Evolutionary conservation across 2,797 vertebrate species (phyloP).

Genomic region (Pangasius macronema): DNA sequence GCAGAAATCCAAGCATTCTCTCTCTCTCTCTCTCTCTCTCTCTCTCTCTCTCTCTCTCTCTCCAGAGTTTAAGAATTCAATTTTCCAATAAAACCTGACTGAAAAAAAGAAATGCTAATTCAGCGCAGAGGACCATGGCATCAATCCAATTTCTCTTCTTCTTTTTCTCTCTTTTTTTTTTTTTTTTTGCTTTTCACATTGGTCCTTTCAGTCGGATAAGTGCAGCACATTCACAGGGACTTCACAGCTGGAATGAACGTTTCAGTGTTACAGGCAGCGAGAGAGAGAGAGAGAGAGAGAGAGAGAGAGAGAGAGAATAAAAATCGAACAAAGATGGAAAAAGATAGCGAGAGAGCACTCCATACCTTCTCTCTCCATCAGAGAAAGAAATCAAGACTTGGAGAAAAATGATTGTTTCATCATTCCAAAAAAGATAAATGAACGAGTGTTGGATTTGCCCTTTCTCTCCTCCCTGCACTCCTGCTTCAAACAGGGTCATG

Average conservation of each 20-base stretch:
- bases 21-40: constrained; percentile 42
- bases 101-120: constrained; percentile 82
- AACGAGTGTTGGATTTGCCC: not conserved
- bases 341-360: not conserved
- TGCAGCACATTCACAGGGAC: constrained; percentile 81
- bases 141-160: constrained; percentile 72
- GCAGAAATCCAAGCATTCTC: constrained; percentile 39
- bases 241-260: constrained; percentile 81
- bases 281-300: not conserved
- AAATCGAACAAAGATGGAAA: not conserved
- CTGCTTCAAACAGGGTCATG: not conserved
- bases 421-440: not conserved
- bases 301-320: not conserved
- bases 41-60: constrained; percentile 31
- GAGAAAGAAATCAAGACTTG: not conserved
- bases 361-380: not conserved
- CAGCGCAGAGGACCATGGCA: constrained; percentile 72
- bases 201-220: constrained; percentile 79
- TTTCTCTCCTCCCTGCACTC: not conserved
- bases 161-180: constrained; percentile 59
- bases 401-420: not conserved
- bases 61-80: constrained; percentile 77
- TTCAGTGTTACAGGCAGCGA: constrained; percentile 58
- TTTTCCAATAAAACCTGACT: constrained; percentile 77
- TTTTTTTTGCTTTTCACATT: constrained; percentile 55